Conservation (phyloP, 2,888 invertebrate genomes). For the Limnephilus rhombicus region DNA sequence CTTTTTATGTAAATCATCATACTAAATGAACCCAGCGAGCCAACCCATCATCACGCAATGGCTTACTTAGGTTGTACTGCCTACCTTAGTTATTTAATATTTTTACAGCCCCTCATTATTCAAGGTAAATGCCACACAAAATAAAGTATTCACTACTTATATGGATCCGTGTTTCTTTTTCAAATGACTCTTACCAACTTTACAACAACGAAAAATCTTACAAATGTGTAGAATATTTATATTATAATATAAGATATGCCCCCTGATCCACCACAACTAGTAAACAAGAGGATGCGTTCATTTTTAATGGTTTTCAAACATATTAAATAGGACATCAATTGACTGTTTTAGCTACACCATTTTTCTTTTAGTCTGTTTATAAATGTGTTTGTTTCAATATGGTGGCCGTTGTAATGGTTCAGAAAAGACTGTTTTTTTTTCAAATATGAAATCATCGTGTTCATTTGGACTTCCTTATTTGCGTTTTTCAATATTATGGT, state of each 20-base stretch:
- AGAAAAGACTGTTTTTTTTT: too few relatives aligned
- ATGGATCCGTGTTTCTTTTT: neutral
- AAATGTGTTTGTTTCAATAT: too few relatives aligned
- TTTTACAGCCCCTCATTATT: slow-evolving; percentile 11
- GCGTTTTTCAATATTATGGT: too few relatives aligned
- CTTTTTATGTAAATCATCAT: slow-evolving; percentile 64
- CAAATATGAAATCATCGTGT: too few relatives aligned
- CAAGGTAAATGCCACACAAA: neutral
- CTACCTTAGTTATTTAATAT: slow-evolving; percentile 28
- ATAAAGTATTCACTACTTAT: neutral
- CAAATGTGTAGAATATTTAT: neutral
- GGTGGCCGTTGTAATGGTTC: too few relatives aligned
- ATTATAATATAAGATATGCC: neutral
- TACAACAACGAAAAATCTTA: neutral
- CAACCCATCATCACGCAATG: slow-evolving; percentile 56
- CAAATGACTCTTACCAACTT: neutral
- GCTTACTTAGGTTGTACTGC: neutral
- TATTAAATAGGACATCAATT: too few relatives aligned
- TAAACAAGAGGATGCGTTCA: neutral
- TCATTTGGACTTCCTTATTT: too few relatives aligned
- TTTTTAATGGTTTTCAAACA: neutral
- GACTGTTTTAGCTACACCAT: too few relatives aligned
- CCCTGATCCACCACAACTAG: neutral
- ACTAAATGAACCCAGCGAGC: slow-evolving; percentile 57
- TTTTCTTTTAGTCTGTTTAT: too few relatives aligned